Conservation (phyloP, 2,888 invertebrate species). For the Heteromyza rotundicornis region DNA sequence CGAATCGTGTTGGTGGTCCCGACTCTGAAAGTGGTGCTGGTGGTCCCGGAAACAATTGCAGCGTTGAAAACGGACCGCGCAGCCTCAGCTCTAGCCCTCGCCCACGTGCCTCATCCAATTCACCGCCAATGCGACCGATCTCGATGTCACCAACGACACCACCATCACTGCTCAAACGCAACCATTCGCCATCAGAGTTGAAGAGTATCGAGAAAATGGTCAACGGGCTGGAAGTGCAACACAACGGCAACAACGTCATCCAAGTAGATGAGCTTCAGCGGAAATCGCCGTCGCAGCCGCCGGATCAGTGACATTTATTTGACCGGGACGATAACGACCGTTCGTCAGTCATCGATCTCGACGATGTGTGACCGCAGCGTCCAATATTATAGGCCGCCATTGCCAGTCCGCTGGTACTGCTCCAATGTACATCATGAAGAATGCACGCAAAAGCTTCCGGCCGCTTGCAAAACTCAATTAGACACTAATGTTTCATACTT, state of each 20-base stretch:
- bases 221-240: constrained; percentile 89
- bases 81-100: constrained; percentile 62
- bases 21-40: constrained; percentile 38
- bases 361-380: constrained; percentile 60
- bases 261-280: constrained; percentile 23
- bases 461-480: no score
- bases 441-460: no score
- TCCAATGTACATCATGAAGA: constrained; percentile 36
- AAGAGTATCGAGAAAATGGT: constrained; percentile 98
- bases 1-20: constrained; percentile 48
- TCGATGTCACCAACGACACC: constrained; percentile 65
- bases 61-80: constrained; percentile 55
- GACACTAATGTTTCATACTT: no score
- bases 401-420: constrained; percentile 31
- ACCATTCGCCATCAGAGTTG: constrained; percentile 71
- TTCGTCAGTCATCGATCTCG: constrained; percentile 61
- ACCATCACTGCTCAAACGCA: constrained; percentile 57
- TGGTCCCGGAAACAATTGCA: constrained; percentile 37
- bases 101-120: constrained; percentile 60
- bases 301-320: constrained; percentile 63
- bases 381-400: no score
- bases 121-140: constrained; percentile 62
- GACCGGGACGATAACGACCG: constrained; percentile 55
- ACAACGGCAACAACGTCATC: constrained; percentile 60
- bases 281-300: constrained; percentile 37